Base-by-base conservation (phyloP, 1,140 invertebrate genomes). In the Nasonia giraulti region DNA sequence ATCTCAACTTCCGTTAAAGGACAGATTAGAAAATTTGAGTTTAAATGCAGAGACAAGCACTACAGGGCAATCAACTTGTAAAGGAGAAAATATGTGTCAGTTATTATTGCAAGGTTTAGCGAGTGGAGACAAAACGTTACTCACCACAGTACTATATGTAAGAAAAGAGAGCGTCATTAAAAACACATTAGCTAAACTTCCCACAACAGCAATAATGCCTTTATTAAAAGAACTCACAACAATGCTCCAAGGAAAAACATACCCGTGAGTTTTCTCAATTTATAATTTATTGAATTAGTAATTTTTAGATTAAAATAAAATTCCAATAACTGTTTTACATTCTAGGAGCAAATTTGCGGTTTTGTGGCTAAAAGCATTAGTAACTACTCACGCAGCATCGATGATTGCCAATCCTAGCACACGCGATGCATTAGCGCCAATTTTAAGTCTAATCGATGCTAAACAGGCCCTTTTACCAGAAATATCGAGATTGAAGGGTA, bases 51-150 rank as follows among this genome's bases (percentile, higher is more conserved):
- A 93, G 80, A 90, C 94, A 20, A 93, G 93, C 82, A 91, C 93
- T 4, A 91, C 94, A 6, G 91, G 92, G 8, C 91, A 93, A 11
- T 90, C 90, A 55, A 91, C 91, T 55, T 87, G 91, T 0, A 92
- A 95, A 84, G 94, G 94, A 86, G 94, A 92, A 79, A 97, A 96
- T 91, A 94, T 96, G 86, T 95, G 95, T 0, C 96, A 97, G 86
- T 92, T 97, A 37, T 89, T 97, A 1, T 93, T 97, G 77, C 95
- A 97, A 93, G 96, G 95, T 1, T 91, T 97, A 62, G 96, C 96
- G 86, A 97, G 96, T 87, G 96, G 96, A 89, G 96, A 97, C 89
- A 94, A 94, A 87, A 93, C 90, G 44, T 94, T 96, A 83, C 87
- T 96, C 5, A 90, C 91, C 23, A 94, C 90, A 17, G 95, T 96